phyloP scores from a whole-genome alignment of 2,797 vertebrate genomes.

The Danio tinwini region DNA sequence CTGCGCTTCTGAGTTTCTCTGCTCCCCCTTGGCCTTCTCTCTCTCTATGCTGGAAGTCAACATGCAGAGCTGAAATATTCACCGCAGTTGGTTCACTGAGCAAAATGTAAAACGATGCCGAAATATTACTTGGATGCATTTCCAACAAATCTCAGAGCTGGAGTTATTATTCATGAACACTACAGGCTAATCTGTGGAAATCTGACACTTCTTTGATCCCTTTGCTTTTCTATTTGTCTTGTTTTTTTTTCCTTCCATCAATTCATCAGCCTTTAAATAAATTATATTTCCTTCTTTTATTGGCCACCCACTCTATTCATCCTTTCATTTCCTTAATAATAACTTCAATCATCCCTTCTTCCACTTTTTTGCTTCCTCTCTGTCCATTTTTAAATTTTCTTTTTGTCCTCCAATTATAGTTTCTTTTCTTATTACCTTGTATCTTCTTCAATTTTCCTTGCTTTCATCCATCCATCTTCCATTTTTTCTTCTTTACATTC shows the following conservation, averaged over 20 bases:
- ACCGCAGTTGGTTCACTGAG: conserved; percentile 5
- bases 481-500: background rate
- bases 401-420: background rate
- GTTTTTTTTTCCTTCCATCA: background rate
- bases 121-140: conserved; percentile 5
- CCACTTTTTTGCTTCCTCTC: background rate
- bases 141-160: background rate
- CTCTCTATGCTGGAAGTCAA: background rate
- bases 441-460: background rate
- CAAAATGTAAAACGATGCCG: background rate
- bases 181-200: background rate
- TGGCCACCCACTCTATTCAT: background rate
- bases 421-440: background rate
- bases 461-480: background rate
- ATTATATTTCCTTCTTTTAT: background rate
- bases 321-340: background rate
- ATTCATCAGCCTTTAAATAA: too few species aligned
- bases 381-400: background rate
- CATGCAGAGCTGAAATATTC: conserved; percentile 21
- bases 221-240: background rate
- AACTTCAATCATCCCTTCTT: background rate
- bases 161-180: conserved; percentile 7
- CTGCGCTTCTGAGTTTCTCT: background rate
- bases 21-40: conserved; percentile 21
- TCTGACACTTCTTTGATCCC: background rate